These are phyloP conservation scores for Caprella mutica DNA, from an alignment of 2,888 invertebrate species.

Conservation along the genomic window DNA sequence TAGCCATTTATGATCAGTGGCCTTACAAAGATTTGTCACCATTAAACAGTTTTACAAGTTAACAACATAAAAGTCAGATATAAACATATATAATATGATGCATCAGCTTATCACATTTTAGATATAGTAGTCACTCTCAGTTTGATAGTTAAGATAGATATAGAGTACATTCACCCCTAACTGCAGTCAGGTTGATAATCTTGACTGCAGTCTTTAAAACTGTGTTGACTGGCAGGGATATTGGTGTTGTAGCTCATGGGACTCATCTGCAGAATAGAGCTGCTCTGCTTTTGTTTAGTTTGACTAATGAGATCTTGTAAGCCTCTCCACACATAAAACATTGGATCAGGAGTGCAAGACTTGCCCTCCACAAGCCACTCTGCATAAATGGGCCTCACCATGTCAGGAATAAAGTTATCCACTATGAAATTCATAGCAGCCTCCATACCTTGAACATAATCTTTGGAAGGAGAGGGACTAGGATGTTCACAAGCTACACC, in stretches of 20 bases:
- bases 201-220: background rate
- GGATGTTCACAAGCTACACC: background rate
- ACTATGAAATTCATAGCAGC: slow-evolving; percentile 6
- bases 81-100: no score
- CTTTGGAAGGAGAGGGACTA: background rate
- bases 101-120: no score
- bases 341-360: slow-evolving; percentile 5
- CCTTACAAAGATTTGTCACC: no score
- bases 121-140: no score
- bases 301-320: slow-evolving; percentile 1
- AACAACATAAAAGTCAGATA: no score
- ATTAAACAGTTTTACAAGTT: no score
- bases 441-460: slow-evolving; percentile 1
- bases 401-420: slow-evolving; percentile 6
- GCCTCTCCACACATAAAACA: slow-evolving; percentile 8
- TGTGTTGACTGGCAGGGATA: background rate
- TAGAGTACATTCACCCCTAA: background rate
- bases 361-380: slow-evolving; percentile 8
- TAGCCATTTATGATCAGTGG: no score
- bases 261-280: background rate
- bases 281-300: background rate
- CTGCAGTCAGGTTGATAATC: slow-evolving; percentile 5
- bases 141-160: no score
- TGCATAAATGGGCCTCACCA: slow-evolving; percentile 7
- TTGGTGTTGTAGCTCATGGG: background rate